Conservation (phyloP, 2,113 vertebrate genomes). For the Pyrgilauda ruficollis region DNA sequence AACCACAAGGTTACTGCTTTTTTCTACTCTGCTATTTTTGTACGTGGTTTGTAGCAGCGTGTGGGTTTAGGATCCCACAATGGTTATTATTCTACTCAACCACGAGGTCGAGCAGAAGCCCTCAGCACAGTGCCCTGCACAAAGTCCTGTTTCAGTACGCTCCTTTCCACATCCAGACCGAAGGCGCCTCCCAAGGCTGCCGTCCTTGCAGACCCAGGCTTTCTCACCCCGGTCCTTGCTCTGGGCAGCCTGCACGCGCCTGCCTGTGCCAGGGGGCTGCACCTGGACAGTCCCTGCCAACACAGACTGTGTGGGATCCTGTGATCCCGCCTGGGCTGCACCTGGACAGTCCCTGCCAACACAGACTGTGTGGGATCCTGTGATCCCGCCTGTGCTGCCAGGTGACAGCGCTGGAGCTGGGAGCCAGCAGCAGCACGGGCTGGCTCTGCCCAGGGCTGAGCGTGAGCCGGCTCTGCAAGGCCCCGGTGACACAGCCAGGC, state of each 20-base stretch:
- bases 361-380: background rate
- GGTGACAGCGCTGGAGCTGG: accelerated
- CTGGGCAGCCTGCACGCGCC: background rate
- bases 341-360: background rate
- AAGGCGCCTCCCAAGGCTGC: background rate
- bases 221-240: background rate
- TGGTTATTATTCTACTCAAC: background rate
- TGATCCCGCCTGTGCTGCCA: accelerated
- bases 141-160: accelerated
- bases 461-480: accelerated
- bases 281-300: background rate
- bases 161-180: accelerated
- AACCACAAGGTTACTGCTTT: background rate
- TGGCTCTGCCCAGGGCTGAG: background rate
- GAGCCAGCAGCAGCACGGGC: background rate
- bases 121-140: background rate
- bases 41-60: background rate
- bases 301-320: background rate
- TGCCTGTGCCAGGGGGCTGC: background rate
- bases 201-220: accelerated
- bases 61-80: background rate
- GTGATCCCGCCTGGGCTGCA: accelerated
- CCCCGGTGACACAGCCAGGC: background rate
- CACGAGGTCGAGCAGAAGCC: accelerated
- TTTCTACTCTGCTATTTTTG: background rate